Evolutionary conservation across 2,113 vertebrate species (phyloP).

Genomic region (Accipiter virgatus): DNA sequence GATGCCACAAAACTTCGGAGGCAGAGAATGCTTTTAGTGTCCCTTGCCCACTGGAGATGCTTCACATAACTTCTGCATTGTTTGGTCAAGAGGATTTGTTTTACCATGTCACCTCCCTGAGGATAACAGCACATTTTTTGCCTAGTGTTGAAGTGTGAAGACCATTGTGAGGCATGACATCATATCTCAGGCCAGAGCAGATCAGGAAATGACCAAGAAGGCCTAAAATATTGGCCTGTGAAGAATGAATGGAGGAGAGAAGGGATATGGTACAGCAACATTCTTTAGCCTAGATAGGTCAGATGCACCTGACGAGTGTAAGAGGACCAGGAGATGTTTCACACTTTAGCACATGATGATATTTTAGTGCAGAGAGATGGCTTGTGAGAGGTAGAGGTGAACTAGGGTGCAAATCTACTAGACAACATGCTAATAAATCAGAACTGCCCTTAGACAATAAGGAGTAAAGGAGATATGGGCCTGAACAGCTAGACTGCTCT

Average conservation of each 20-base stretch:
- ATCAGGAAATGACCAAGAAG: background rate
- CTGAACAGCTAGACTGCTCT: background rate
- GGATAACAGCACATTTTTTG: conserved; percentile 24
- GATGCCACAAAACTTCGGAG: background rate
- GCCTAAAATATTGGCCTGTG: background rate
- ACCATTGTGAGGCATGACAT: conserved; percentile 38
- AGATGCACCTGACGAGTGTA: conserved; percentile 13
- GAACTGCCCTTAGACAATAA: background rate
- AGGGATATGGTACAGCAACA: background rate
- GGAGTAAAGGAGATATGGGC: background rate
- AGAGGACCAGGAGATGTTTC: conserved; percentile 8
- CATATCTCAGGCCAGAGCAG: background rate
- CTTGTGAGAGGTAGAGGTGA: conserved; percentile 13
- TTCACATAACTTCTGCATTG: conserved; percentile 18
- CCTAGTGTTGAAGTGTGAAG: conserved; percentile 24
- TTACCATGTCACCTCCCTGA: conserved; percentile 31
- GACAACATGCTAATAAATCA: background rate
- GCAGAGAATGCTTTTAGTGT: background rate
- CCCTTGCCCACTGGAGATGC: conserved; percentile 46
- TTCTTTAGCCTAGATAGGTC: conserved; percentile 7
- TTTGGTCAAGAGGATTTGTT: conserved; percentile 32
- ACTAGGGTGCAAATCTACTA: background rate
- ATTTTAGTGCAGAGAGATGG: background rate
- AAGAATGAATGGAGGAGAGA: conserved; percentile 41
- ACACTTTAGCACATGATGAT: conserved; percentile 30